Percentiles rank a stretch among this genome's conserved stretches.
Evolutionary conservation across 2,113 vertebrate species (phyloP).

Genomic region (Nymphicus hollandicus): DNA sequence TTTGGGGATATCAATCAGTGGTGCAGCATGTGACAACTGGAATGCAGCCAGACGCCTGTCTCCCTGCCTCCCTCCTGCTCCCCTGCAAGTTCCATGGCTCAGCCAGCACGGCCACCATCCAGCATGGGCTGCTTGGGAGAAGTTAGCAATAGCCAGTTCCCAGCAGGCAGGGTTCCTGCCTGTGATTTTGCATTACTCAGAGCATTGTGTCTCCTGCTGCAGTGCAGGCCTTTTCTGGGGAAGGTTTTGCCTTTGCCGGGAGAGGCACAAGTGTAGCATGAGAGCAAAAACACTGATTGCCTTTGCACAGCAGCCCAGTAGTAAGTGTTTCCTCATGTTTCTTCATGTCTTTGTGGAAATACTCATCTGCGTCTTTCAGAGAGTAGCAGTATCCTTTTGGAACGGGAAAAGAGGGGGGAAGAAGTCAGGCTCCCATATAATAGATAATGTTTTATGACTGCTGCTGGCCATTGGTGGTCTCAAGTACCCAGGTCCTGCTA

Average conservation of each 20-base stretch:
- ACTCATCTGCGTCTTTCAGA: not conserved
- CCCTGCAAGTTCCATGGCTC: not conserved
- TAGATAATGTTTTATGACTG: not conserved
- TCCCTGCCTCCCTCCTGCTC: not conserved
- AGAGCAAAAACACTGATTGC: not conserved
- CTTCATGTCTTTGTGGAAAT: not conserved
- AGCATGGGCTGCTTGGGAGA: not conserved
- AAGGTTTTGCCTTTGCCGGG: not conserved
- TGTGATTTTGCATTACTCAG: not conserved
- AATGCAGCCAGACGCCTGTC: not conserved
- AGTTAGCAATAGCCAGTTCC: not conserved
- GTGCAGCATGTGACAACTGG: not conserved
- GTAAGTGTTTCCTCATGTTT: not conserved
- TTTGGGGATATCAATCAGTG: not conserved
- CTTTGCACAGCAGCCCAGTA: not conserved
- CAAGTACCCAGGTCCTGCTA: not conserved
- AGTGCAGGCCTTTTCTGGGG: not conserved
- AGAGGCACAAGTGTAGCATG: not conserved
- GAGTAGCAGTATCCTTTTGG: not conserved
- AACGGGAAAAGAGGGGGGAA: not conserved
- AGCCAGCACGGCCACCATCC: not conserved
- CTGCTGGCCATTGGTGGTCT: not conserved
- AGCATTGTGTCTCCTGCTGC: not conserved
- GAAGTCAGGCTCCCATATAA: not conserved
- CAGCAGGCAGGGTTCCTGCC: not conserved